Evolutionary conservation across 2,888 invertebrate species (phyloP).

Genomic region (Athripsodes cinereus): DNA sequence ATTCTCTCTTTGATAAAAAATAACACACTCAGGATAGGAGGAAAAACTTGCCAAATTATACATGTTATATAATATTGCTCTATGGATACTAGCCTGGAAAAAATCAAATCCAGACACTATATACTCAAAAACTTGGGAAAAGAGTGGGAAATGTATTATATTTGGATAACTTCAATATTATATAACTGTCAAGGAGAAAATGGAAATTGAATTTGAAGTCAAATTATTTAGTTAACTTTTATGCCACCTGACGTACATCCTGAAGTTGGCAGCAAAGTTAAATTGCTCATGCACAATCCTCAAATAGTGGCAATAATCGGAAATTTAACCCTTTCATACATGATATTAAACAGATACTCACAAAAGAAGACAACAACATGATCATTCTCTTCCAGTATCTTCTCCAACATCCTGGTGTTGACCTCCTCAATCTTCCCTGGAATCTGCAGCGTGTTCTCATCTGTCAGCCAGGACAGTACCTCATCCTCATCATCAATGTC

Average conservation of each 20-base stretch:
- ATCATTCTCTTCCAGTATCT: slow-evolving; percentile 79
- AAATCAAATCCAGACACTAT: no score
- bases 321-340: slow-evolving; percentile 89
- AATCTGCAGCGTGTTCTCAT: slow-evolving; percentile 84
- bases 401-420: slow-evolving; percentile 83
- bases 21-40: no score
- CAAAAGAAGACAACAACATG: slow-evolving; percentile 91
- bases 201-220: no score
- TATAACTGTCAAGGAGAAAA: no score
- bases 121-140: not conserved
- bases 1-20: no score
- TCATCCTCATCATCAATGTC: slow-evolving; percentile 89
- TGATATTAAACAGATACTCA: slow-evolving; percentile 50
- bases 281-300: no score
- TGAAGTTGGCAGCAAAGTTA: no score
- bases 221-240: no score
- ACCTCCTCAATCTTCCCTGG: slow-evolving; percentile 92
- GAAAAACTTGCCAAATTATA: not conserved
- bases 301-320: no score
- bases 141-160: not conserved
- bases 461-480: slow-evolving; percentile 85
- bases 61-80: not conserved
- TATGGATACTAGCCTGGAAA: no score
- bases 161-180: no score
- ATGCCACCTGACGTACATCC: no score